A percentile compares a stretch with the other conserved stretches of the same genome.
phyloP scores from a whole-genome alignment of 2,797 vertebrate genomes.

The Liparis tanakae region DNA sequence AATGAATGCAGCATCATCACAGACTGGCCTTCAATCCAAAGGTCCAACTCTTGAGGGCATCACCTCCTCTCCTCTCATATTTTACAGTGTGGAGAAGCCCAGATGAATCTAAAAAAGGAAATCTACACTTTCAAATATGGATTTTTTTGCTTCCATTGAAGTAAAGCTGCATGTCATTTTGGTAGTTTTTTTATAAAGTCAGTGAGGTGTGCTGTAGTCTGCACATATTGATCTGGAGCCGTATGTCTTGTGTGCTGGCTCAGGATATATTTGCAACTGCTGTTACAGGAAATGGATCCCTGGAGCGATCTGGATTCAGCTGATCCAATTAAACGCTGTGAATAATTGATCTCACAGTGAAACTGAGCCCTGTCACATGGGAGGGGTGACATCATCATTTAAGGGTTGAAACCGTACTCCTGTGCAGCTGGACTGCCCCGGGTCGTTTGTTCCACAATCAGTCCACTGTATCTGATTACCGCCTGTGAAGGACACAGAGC shows the following conservation, averaged over 20 bases:
- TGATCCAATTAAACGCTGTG: slow-evolving; percentile 83
- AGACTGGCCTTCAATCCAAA: slow-evolving; percentile 59
- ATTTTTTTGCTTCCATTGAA: slow-evolving; percentile 27
- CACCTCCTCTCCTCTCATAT: slow-evolving; percentile 33
- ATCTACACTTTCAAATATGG: slow-evolving; percentile 4
- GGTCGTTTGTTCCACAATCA: slow-evolving; percentile 77
- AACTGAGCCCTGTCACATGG: slow-evolving; percentile 79
- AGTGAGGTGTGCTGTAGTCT: slow-evolving; percentile 56
- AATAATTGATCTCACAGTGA: slow-evolving; percentile 85
- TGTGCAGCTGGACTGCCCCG: slow-evolving; percentile 72
- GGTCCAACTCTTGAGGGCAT: slow-evolving; percentile 47
- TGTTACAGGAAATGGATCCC: slow-evolving; percentile 82
- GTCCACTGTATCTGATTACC: slow-evolving; percentile 75
- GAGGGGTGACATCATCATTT: slow-evolving; percentile 80
- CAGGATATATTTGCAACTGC: slow-evolving; percentile 80
- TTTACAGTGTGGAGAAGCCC: slow-evolving; percentile 19
- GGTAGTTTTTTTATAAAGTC: slow-evolving; percentile 45
- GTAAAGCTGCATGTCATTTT: slow-evolving; percentile 40
- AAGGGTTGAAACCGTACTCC: slow-evolving; percentile 72
- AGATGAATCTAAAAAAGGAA: slow-evolving; percentile 45
- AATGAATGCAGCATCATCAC: slow-evolving; percentile 77
- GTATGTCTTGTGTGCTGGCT: slow-evolving; percentile 70
- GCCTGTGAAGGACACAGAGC: slow-evolving; percentile 77
- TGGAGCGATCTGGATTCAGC: slow-evolving; percentile 78
- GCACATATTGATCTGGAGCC: slow-evolving; percentile 68